Evolutionary conservation across 2,113 vertebrate genomes (phyloP), one percentile per base, ranked within the genome.

Genomic region (Todiramphus saurophagus): DNA sequence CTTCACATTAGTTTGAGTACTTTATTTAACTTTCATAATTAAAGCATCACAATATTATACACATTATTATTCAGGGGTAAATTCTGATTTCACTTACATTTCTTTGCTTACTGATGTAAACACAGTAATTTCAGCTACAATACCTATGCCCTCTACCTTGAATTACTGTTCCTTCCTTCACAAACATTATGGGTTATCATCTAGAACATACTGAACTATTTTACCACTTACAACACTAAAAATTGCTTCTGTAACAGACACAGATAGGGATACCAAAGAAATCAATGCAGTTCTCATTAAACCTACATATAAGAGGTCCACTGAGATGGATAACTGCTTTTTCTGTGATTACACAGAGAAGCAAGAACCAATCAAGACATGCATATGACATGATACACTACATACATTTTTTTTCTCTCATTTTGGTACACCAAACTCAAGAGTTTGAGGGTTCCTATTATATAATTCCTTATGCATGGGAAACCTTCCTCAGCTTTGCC

Each of bases 221-320:
- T 70, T 60, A 43, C 18, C 48, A 60, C 91, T 90, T 7, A 23
- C 68, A 90, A 41, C 64, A 72, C 78, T 37, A 55, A 83, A 93
- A 64, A 50, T 30, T 3, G 3, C 25, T 87, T 96, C 85, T 96
- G 27, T 64, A 94, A 88, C 78, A 96, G 86, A 66, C 46, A 94
- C 78, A 6, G 13, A 41, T 12, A 80, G 59, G 43, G 85, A 83
- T 60, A 15, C 79, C 74, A 59, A 80, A 58, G 63, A 93, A 92
- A 95, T 92, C 87, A 93, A 90, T 64, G 84, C n/a, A 55, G 87
- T 75, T 96, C 80, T 83, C 88, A 87, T 91, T 80, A 84, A 93
- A 96, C 81, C 67, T 75, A 44, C 3, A 2, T 15, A 41, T 53
- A 31, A 2, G 44, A 1, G 35, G 19, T 13, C 17, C 1, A 1